A percentile compares a stretch with the other conserved stretches of the same genome.
Conservation (phyloP, 2,888 invertebrate species). For the Protonemura montana region DNA sequence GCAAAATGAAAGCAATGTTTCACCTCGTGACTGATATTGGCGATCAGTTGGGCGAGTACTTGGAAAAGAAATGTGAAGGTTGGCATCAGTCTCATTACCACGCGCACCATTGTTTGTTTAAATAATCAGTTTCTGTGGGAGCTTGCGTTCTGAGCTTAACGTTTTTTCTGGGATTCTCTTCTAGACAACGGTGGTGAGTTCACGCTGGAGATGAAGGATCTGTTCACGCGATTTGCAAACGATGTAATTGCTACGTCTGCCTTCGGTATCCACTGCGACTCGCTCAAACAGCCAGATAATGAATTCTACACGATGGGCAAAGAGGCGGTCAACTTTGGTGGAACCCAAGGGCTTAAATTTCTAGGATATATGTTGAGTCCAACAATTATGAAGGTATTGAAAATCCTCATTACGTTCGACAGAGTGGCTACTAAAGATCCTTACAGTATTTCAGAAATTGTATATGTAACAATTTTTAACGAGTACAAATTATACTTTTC, state of each 20-base stretch:
- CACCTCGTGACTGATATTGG: conserved; percentile 60
- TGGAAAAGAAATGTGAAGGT: not conserved
- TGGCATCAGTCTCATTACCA: too few relatives aligned
- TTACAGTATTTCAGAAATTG: too few relatives aligned
- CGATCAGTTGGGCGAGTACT: conserved; percentile 46
- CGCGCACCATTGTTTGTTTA: too few relatives aligned
- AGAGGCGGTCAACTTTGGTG: conserved; percentile 58
- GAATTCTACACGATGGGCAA: conserved; percentile 65
- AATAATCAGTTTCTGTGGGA: too few relatives aligned
- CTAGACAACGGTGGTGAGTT: not conserved
- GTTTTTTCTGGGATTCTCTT: too few relatives aligned
- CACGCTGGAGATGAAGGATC: conserved; percentile 58
- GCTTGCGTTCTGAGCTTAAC: too few relatives aligned
- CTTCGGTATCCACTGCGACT: conserved; percentile 65
- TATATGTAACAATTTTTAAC: too few relatives aligned
- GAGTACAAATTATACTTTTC: too few relatives aligned
- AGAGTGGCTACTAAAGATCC: too few relatives aligned
- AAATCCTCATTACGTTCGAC: too few relatives aligned
- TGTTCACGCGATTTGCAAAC: conserved; percentile 61
- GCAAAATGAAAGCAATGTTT: conserved; percentile 66
- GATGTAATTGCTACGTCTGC: conserved; percentile 65
- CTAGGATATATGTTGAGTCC: conserved; percentile 9
- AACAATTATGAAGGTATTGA: conserved; percentile 38
- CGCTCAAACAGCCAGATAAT: conserved; percentile 62
- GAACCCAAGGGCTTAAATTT: not conserved